Evolutionary conservation across 2,797 vertebrate species (phyloP).

Genomic region (Phrynocephalus vlangalii): DNA sequence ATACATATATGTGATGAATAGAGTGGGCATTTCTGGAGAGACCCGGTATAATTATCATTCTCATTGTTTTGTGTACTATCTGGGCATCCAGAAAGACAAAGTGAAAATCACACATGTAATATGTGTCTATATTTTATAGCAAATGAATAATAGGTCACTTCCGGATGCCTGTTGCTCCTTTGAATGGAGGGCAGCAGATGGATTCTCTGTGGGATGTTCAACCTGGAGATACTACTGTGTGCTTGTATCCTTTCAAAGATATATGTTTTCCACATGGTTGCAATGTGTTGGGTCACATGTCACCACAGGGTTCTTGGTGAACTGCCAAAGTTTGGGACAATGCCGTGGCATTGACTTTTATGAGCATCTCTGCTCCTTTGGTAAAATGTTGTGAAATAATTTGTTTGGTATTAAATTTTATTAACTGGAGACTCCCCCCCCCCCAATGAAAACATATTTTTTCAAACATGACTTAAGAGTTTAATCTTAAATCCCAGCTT

Average conservation of each 20-base stretch:
- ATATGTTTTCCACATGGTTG: slow-evolving; percentile 63
- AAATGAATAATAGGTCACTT: slow-evolving; percentile 48
- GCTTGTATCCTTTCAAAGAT: slow-evolving; percentile 55
- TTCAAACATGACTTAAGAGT: not conserved
- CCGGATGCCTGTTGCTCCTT: slow-evolving; percentile 66
- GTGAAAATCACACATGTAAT: not conserved
- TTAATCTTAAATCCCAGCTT: not conserved
- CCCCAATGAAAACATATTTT: no score
- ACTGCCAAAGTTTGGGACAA: slow-evolving; percentile 47
- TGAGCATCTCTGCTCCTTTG: slow-evolving; percentile 45
- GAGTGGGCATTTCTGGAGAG: not conserved
- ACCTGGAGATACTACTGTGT: slow-evolving; percentile 53
- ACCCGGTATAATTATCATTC: no score
- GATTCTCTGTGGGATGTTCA: slow-evolving; percentile 62
- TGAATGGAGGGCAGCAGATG: slow-evolving; percentile 60
- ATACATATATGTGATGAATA: not conserved
- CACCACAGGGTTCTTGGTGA: slow-evolving; percentile 50
- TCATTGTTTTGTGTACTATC: not conserved
- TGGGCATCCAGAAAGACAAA: not conserved
- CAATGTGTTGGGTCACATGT: slow-evolving; percentile 47
- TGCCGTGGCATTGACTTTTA: slow-evolving; percentile 45
- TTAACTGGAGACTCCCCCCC: not conserved
- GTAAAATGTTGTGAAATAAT: slow-evolving; percentile 18
- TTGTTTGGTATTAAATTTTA: slow-evolving; percentile 12
- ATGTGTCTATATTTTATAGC: not conserved